phyloP scores from a whole-genome alignment of 2,113 vertebrate species.

The Rhodinocichla rosea region DNA sequence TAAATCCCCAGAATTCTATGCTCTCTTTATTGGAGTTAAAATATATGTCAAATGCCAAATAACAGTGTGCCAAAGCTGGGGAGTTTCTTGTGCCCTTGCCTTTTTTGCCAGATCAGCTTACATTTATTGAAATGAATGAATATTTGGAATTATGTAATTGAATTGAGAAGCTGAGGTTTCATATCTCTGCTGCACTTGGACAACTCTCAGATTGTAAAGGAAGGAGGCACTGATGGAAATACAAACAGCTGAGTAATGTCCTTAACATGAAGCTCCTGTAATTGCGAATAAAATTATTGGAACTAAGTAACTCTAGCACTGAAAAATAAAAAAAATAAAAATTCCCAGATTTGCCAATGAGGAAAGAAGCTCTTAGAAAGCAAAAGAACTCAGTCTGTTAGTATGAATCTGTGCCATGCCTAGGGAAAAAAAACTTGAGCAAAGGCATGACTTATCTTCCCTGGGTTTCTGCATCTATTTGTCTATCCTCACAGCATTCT shows the following conservation, averaged over 20 bases:
- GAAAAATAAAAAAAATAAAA: not conserved
- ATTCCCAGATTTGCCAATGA: not conserved
- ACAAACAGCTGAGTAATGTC: not conserved
- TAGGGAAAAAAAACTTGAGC: not conserved
- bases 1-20: not conserved
- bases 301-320: not conserved
- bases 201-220: not conserved
- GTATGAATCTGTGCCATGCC: not conserved
- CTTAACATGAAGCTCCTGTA: not conserved
- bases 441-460: not conserved
- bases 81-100: not conserved
- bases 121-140: not conserved
- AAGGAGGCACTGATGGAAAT: not conserved
- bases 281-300: not conserved
- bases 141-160: not conserved
- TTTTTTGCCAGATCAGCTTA: not conserved
- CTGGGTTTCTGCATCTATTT: not conserved
- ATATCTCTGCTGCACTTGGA: not conserved
- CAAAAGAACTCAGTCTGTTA: not conserved
- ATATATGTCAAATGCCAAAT: not conserved
- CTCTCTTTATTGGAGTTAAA: not conserved
- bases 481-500: not conserved
- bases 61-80: fast-evolving
- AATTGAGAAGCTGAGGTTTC: not conserved
- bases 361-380: not conserved